Percentiles rank a stretch among this genome's conserved stretches.
Conservation (phyloP, 2,888 invertebrate genomes). For the Sphaerophoria taeniata region DNA sequence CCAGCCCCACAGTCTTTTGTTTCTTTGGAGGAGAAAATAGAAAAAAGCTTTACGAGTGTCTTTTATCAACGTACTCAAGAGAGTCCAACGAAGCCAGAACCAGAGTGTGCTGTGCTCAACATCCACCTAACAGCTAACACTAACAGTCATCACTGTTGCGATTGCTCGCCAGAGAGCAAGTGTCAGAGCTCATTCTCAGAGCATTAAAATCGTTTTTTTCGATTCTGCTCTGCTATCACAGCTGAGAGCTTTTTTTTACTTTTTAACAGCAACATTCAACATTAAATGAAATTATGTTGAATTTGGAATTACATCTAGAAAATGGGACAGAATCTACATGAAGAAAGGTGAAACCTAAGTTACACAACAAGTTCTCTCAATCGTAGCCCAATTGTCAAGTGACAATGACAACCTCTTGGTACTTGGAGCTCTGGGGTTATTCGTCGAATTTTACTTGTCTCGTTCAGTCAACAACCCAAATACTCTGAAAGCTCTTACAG, state of each 20-base stretch:
- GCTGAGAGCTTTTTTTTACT: too few species aligned
- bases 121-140: neutral
- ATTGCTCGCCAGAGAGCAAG: neutral
- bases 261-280: too few species aligned
- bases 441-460: neutral
- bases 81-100: neutral
- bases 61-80: slow-evolving; percentile 21
- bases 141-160: too few species aligned
- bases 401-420: slow-evolving; percentile 18
- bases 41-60: slow-evolving; percentile 26
- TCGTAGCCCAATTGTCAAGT: slow-evolving; percentile 25
- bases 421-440: neutral
- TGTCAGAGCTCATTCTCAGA: too few species aligned
- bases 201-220: too few species aligned
- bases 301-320: too few species aligned
- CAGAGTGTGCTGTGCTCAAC: neutral
- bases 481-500: neutral
- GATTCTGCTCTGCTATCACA: too few species aligned
- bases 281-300: too few species aligned
- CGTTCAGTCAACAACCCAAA: too few species aligned
- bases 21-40: slow-evolving; percentile 10
- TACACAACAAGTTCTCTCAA: slow-evolving; percentile 37
- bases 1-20: slow-evolving; percentile 56
- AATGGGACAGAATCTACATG: too few species aligned
- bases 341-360: slow-evolving; percentile 47